These are phyloP conservation scores for Tenthredo amoena DNA, from an alignment of 2,888 invertebrate species.

Conservation along the genomic window DNA sequence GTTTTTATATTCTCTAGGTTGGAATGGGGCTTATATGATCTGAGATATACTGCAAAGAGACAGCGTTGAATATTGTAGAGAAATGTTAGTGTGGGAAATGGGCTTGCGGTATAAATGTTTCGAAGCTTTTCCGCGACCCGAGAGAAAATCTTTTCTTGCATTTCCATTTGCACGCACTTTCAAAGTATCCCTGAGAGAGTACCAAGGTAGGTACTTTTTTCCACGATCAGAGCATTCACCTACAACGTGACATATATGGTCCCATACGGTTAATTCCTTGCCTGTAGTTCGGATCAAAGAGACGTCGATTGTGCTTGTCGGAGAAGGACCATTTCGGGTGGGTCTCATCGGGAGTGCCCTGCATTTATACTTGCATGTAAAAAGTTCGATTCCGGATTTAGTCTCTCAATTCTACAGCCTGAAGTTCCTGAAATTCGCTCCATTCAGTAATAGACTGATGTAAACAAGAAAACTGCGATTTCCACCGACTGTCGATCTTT, in stretches of 20 bases:
- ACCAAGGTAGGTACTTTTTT: neutral
- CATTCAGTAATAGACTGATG: neutral
- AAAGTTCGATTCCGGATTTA: neutral
- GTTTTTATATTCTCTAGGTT: neutral
- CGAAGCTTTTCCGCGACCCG: slow-evolving; percentile 29
- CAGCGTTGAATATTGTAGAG: neutral
- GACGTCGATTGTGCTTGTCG: neutral
- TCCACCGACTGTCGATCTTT: neutral
- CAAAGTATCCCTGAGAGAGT: neutral
- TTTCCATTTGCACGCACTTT: neutral
- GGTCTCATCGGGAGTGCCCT: neutral
- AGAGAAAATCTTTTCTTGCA: neutral
- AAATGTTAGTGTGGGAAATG: neutral
- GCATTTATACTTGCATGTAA: neutral
- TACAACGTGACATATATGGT: neutral
- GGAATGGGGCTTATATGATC: neutral
- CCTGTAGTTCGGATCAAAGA: neutral
- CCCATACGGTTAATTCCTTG: neutral
- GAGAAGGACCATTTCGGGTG: neutral
- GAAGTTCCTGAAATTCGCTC: neutral
- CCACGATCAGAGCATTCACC: neutral
- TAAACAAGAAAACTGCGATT: neutral
- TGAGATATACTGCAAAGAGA: neutral
- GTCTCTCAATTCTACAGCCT: neutral
- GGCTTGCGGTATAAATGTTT: slow-evolving; percentile 16